These are phyloP conservation scores for Dichetophora obliterata DNA, from an alignment of 2,888 invertebrate species.

Conservation along the genomic window DNA sequence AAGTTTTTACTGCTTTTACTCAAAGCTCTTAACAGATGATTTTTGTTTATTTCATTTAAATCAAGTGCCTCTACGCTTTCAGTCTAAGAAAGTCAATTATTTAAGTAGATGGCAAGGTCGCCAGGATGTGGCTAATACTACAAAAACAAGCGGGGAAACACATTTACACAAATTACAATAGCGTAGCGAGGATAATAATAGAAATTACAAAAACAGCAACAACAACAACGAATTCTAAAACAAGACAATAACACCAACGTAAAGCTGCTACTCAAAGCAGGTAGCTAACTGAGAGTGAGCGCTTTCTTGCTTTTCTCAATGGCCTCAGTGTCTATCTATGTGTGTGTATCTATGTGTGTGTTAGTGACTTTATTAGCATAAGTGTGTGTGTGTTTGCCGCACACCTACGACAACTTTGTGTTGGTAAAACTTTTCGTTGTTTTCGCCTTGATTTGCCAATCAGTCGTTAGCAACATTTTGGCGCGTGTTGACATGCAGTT, in stretches of 20 bases:
- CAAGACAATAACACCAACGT: not conserved
- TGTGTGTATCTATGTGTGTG: slow-evolving; percentile 47
- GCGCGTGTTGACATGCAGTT: slow-evolving; percentile 69
- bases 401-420: not conserved
- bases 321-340: too few relatives aligned
- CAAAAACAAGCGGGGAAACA: not conserved
- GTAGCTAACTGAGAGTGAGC: slow-evolving; percentile 8
- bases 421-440: slow-evolving; percentile 25
- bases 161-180: not conserved
- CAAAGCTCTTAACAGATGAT: slow-evolving; percentile 55
- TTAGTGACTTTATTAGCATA: slow-evolving; percentile 41
- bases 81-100: slow-evolving; percentile 54
- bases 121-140: not conserved
- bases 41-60: slow-evolving; percentile 51
- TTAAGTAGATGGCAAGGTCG: slow-evolving; percentile 8
- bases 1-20: not conserved
- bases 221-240: not conserved
- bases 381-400: not conserved
- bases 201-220: not conserved
- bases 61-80: not conserved
- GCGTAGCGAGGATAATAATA: slow-evolving; percentile 2
- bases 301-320: slow-evolving; percentile 34
- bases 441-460: slow-evolving; percentile 42
- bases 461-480: slow-evolving; percentile 69
- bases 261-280: slow-evolving; percentile 3